Evolutionary conservation across 2,797 vertebrate species (phyloP).

Genomic region (Melanogrammus aeglefinus): DNA sequence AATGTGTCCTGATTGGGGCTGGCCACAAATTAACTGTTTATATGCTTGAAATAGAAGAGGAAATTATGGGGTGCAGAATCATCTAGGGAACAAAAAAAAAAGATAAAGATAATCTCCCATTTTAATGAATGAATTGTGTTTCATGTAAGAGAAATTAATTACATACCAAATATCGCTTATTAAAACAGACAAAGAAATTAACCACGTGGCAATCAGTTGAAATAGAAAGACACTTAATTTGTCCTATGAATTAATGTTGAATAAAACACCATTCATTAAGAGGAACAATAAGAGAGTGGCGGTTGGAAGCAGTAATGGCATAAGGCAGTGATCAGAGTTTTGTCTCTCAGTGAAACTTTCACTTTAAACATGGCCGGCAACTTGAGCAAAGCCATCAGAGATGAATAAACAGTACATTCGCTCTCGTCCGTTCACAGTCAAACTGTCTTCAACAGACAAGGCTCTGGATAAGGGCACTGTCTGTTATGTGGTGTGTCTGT

Average conservation of each 20-base stretch:
- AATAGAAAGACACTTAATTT: slow-evolving; percentile 65
- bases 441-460: background rate
- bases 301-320: slow-evolving; percentile 54
- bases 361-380: slow-evolving; percentile 38
- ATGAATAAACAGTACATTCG: slow-evolving; percentile 14
- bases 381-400: slow-evolving; percentile 21
- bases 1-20: slow-evolving; percentile 72
- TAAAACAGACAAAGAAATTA: slow-evolving; percentile 73
- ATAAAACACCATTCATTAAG: slow-evolving; percentile 68
- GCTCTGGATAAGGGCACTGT: background rate
- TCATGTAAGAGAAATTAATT: slow-evolving; percentile 76
- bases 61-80: slow-evolving; percentile 73
- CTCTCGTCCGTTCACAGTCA: background rate
- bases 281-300: slow-evolving; percentile 55
- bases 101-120: slow-evolving; percentile 71
- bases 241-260: slow-evolving; percentile 60
- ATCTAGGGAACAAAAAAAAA: slow-evolving; percentile 45
- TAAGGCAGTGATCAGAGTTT: slow-evolving; percentile 50
- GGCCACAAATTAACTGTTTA: slow-evolving; percentile 66
- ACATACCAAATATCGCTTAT: slow-evolving; percentile 74
- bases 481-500: background rate
- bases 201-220: slow-evolving; percentile 67
- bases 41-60: slow-evolving; percentile 70
- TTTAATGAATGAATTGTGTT: slow-evolving; percentile 81
- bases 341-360: slow-evolving; percentile 37